phyloP scores from a whole-genome alignment of 2,797 vertebrate species.

The Malacoraja senta region DNA sequence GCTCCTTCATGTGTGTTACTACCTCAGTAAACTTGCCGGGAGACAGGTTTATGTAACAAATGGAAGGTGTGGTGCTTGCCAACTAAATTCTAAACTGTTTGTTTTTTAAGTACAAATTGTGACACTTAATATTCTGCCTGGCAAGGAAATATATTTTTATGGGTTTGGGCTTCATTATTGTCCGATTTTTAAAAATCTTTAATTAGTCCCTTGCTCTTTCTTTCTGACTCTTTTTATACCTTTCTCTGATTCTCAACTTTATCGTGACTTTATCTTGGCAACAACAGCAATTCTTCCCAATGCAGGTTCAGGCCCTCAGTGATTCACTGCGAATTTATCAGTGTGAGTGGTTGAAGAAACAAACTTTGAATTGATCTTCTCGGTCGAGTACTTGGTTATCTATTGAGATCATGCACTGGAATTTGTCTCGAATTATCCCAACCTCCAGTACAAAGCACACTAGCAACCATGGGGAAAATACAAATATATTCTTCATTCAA shows the following conservation, averaged over 20 bases:
- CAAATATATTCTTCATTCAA: not conserved
- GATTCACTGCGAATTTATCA: not conserved
- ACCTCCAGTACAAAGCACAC: not conserved
- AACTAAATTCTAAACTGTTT: not conserved
- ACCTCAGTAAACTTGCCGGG: not conserved
- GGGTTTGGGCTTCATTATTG: not conserved
- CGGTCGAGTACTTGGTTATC: not conserved
- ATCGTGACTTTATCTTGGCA: not conserved
- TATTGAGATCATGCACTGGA: not conserved
- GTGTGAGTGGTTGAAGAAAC: not conserved
- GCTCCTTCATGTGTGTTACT: not conserved
- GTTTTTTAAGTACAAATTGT: not conserved
- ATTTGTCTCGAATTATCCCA: not conserved
- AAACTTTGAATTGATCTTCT: not conserved
- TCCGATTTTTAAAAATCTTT: not conserved
- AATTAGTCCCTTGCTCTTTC: not conserved
- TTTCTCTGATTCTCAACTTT: not conserved
- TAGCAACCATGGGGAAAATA: not conserved
- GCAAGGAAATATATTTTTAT: not conserved
- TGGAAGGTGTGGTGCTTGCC: not conserved
- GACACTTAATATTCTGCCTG: not conserved
- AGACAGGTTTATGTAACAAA: not conserved
- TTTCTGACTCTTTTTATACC: no score
- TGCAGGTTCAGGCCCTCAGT: not conserved
- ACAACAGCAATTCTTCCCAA: not conserved